Evolutionary conservation across 2,113 vertebrate genomes (phyloP).

Genomic region (Heliornis fulica): DNA sequence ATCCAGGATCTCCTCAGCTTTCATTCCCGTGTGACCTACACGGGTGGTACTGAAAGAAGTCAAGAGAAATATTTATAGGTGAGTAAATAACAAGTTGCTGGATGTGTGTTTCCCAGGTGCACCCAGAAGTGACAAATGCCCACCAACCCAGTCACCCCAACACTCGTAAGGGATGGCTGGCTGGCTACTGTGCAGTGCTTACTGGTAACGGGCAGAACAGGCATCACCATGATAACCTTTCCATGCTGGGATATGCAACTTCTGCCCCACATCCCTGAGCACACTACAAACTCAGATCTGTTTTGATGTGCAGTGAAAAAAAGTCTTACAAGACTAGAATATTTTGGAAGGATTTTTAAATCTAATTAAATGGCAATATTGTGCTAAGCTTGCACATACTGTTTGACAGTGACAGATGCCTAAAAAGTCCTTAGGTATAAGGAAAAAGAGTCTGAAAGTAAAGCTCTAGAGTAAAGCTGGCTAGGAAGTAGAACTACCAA

Average conservation of each 20-base stretch:
- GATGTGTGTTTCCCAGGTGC: too few relatives aligned
- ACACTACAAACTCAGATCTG: not conserved
- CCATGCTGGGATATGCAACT: not conserved
- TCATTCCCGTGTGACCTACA: conserved; percentile 84
- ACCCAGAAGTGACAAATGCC: not conserved
- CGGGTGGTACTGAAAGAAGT: conserved; percentile 73
- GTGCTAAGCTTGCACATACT: not conserved
- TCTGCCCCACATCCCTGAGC: not conserved
- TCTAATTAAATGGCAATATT: not conserved
- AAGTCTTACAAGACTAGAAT: not conserved
- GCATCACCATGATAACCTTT: not conserved
- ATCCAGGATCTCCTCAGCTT: conserved; percentile 74
- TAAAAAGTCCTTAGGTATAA: not conserved
- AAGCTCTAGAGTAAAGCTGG: not conserved
- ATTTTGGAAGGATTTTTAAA: not conserved
- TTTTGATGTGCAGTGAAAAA: not conserved
- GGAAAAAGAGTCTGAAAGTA: not conserved
- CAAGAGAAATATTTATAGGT: not conserved
- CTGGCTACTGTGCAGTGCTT: not conserved
- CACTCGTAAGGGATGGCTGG: not conserved
- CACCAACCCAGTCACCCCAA: not conserved
- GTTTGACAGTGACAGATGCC: not conserved
- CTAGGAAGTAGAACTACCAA: not conserved
- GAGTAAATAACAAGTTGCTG: too few relatives aligned
- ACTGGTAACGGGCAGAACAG: not conserved